Conservation (phyloP, 2,888 invertebrate genomes). For the Platyscelio sp. region DNA sequence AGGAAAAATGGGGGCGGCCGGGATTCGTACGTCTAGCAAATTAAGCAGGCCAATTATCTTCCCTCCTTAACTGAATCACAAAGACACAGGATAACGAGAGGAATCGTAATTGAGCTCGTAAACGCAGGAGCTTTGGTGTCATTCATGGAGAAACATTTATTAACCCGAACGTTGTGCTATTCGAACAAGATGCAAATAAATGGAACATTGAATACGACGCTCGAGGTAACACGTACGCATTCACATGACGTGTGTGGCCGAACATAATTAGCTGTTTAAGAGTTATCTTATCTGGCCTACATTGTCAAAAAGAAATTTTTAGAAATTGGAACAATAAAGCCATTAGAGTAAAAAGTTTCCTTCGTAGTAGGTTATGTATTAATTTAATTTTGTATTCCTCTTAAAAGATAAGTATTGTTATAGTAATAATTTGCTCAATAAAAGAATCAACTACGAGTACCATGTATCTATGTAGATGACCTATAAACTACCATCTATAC, state of each 20-base stretch:
- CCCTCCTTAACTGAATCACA: conserved; percentile 57
- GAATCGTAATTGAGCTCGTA: conserved; percentile 57
- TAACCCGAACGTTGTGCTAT: neutral
- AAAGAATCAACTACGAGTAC: too few species aligned
- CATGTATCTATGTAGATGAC: too few species aligned
- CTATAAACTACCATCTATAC: too few species aligned
- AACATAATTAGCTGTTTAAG: conserved; percentile 41
- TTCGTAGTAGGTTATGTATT: too few species aligned
- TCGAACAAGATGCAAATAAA: conserved; percentile 22
- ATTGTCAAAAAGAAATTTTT: neutral
- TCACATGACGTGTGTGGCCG: conserved; percentile 6
- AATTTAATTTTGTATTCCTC: too few species aligned
- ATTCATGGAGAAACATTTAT: conserved; percentile 22
- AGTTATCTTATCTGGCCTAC: conserved; percentile 12
- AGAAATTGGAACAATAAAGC: neutral
- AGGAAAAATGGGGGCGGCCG: conserved; percentile 48
- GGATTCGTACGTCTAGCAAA: conserved; percentile 36
- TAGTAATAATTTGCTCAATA: too few species aligned
- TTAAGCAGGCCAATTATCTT: conserved; percentile 61
- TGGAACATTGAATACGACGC: neutral
- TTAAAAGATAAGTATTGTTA: too few species aligned
- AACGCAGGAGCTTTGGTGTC: conserved; percentile 44
- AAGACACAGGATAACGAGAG: conserved; percentile 54
- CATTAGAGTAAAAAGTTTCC: too few species aligned
- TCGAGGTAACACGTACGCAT: conserved; percentile 21